Percentiles rank a stretch among this genome's conserved stretches.
phyloP scores from a whole-genome alignment of 2,888 invertebrate genomes.

The Crocallis elinguaria region DNA sequence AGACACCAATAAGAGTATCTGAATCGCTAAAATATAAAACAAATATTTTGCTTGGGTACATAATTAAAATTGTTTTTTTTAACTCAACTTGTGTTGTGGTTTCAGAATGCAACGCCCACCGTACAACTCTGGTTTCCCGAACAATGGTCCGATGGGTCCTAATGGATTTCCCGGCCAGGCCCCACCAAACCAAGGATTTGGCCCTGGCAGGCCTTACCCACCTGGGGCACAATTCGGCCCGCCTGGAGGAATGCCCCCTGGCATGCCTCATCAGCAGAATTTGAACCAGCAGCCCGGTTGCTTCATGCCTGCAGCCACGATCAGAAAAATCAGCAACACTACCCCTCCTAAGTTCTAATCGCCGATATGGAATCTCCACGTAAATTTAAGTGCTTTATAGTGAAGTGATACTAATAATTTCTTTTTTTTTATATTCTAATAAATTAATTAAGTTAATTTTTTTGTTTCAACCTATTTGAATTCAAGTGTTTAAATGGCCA shows the following conservation, averaged over 20 bases:
- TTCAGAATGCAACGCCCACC: slow-evolving; percentile 70
- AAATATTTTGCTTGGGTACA: too few species aligned
- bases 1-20: too few species aligned
- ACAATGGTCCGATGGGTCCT: slow-evolving; percentile 36
- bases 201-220: slow-evolving; percentile 23
- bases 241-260: slow-evolving; percentile 46
- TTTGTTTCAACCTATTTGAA: neutral
- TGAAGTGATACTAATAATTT: neutral
- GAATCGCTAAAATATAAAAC: too few species aligned
- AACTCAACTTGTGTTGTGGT: too few species aligned
- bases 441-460: neutral
- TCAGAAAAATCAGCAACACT: slow-evolving; percentile 57
- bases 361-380: slow-evolving; percentile 19
- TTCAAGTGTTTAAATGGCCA: too few species aligned
- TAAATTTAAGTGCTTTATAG: slow-evolving; percentile 11
- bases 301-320: slow-evolving; percentile 62
- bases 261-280: slow-evolving; percentile 41
- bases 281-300: slow-evolving; percentile 46
- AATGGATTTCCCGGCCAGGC: slow-evolving; percentile 30
- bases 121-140: slow-evolving; percentile 48
- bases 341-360: slow-evolving; percentile 50
- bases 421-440: neutral
- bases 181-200: slow-evolving; percentile 35
- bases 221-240: slow-evolving; percentile 34
- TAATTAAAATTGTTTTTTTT: too few species aligned